A percentile compares a stretch with the other conserved stretches of the same genome.
Conservation (phyloP, 2,113 vertebrate genomes). For the Vidua macroura region DNA sequence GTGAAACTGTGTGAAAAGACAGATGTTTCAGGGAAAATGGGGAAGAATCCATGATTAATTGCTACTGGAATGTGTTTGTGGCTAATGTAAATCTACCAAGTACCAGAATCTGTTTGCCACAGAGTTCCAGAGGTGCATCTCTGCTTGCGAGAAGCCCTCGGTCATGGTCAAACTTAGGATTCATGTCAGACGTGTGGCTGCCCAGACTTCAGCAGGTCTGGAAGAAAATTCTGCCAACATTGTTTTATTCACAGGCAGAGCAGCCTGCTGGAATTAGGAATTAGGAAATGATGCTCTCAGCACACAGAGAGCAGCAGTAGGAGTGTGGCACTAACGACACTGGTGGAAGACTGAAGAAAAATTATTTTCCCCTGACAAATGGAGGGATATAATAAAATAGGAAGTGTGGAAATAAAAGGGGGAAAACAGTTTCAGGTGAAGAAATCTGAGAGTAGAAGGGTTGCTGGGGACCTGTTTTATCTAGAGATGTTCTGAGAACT, state of each 20-base stretch:
- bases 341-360: not conserved
- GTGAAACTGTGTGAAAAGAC: not conserved
- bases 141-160: not conserved
- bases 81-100: not conserved
- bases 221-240: not conserved
- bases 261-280: not conserved
- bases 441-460: not conserved
- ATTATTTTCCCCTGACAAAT: not conserved
- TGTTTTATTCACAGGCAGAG: not conserved
- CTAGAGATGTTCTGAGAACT: not conserved
- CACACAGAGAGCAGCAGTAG: rapidly evolving
- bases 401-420: not conserved
- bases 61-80: not conserved
- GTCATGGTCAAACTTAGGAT: not conserved
- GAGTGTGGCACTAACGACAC: not conserved
- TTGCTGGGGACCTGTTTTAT: not conserved
- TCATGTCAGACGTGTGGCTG: not conserved
- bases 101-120: not conserved
- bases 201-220: not conserved
- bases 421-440: not conserved
- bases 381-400: not conserved
- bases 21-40: not conserved
- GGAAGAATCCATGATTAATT: not conserved
- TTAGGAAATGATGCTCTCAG: not conserved
- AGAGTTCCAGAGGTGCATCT: not conserved